phyloP scores from a whole-genome alignment of 2,797 vertebrate species.

The Enteromius mattozi region DNA sequence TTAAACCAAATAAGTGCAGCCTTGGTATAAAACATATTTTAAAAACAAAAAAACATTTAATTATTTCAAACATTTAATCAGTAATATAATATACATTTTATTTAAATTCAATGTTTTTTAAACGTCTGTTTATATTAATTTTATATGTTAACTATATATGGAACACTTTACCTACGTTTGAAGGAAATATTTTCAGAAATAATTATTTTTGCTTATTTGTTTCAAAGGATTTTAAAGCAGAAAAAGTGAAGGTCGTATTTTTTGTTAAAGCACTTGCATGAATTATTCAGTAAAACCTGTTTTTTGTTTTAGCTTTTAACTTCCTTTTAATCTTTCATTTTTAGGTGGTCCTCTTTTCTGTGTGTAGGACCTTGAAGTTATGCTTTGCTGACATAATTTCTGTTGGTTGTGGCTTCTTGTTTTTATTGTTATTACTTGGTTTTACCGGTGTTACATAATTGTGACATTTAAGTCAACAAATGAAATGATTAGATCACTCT shows the following conservation, averaged over 20 bases:
- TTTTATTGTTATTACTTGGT: background rate
- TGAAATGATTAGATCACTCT: background rate
- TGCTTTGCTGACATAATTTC: background rate
- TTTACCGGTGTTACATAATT: background rate
- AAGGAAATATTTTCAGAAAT: conserved; percentile 69
- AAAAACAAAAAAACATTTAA: background rate
- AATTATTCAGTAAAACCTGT: background rate
- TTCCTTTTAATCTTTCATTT: background rate
- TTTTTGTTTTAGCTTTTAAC: conserved; percentile 8
- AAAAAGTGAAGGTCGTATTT: background rate
- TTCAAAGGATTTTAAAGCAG: background rate
- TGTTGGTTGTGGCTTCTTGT: background rate
- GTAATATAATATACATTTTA: background rate
- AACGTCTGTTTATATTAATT: background rate
- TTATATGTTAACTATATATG: background rate
- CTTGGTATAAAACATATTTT: background rate
- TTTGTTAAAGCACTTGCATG: background rate
- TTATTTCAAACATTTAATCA: background rate
- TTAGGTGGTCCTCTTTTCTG: background rate
- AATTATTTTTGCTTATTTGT: conserved; percentile 57
- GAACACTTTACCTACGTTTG: background rate
- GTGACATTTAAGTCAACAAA: background rate
- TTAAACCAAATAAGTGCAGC: background rate
- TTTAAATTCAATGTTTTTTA: background rate
- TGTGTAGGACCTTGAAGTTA: background rate